These are phyloP conservation scores for Mycetomoellerius zeteki DNA, from an alignment of 1,140 invertebrate genomes.

Conservation along the genomic window DNA sequence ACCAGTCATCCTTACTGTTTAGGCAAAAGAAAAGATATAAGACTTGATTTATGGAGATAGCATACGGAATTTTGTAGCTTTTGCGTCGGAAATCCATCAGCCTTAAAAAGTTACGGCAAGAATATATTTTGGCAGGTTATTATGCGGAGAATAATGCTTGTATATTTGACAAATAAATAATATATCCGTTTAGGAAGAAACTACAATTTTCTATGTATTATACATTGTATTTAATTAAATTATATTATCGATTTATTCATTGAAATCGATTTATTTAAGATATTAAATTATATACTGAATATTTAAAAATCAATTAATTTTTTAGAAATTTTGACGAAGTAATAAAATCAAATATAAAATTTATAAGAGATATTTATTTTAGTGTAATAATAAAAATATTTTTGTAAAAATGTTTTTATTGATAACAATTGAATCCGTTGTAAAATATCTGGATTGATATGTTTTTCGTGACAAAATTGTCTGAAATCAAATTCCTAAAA, in stretches of 20 bases:
- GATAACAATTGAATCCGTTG: not conserved
- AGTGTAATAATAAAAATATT: not conserved
- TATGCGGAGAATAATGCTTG: not conserved
- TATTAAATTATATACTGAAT: not conserved
- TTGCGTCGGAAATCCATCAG: not conserved
- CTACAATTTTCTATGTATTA: not conserved
- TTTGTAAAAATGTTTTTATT: not conserved
- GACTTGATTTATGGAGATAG: constrained; percentile 20
- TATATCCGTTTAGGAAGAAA: not conserved
- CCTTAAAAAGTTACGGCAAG: not conserved
- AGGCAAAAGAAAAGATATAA: constrained; percentile 15
- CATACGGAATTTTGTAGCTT: not conserved
- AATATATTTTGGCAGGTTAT: not conserved
- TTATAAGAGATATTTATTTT: not conserved
- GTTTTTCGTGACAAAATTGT: not conserved
- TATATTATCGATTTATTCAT: not conserved
- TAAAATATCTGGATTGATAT: not conserved
- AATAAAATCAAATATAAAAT: not conserved
- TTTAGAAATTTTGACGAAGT: not conserved
- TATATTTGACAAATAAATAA: not conserved
- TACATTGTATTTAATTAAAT: too few species aligned
- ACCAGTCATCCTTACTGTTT: not conserved
- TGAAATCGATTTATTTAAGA: not conserved
- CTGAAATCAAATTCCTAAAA: not conserved
- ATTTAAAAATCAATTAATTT: not conserved